Evolutionary conservation across 2,113 vertebrate species (phyloP).

Genomic region (Leptobrachium ailaonicum): DNA sequence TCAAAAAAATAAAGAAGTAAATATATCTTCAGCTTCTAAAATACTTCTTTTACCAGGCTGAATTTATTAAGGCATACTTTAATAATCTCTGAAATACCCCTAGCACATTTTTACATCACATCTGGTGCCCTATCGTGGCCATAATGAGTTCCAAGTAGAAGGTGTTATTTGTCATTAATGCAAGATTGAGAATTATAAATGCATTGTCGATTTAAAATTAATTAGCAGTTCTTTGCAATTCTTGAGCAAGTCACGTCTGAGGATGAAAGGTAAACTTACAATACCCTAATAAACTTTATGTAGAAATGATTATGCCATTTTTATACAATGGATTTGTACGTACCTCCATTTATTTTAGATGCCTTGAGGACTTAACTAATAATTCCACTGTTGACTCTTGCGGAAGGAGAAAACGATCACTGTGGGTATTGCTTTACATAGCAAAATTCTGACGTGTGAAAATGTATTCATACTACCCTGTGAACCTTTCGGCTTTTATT

Average conservation of each 20-base stretch:
- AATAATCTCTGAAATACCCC: too few species aligned
- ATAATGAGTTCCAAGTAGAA: too few species aligned
- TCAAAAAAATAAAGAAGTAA: too few species aligned
- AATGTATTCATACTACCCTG: neutral
- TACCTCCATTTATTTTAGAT: constrained; percentile 28
- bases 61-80: too few species aligned
- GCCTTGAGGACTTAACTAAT: constrained; percentile 33
- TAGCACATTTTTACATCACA: too few species aligned
- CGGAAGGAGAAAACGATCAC: constrained; percentile 20
- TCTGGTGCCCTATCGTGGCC: too few species aligned
- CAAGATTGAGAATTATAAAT: too few species aligned
- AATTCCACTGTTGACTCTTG: constrained; percentile 9
- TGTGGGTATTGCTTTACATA: constrained; percentile 23
- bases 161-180: too few species aligned
- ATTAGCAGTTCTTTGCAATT: too few species aligned
- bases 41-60: too few species aligned
- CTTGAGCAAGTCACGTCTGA: neutral
- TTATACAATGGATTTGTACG: neutral
- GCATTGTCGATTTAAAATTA: too few species aligned
- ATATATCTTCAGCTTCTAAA: too few species aligned
- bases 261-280: constrained; percentile 17
- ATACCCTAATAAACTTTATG: constrained; percentile 22
- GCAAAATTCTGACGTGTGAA: constrained; percentile 12
- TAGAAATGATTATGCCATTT: constrained; percentile 18
- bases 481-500: neutral